These are phyloP conservation scores for Oreonectes daqikongensis DNA, from an alignment of 2,797 vertebrate species.

Conservation along the genomic window DNA sequence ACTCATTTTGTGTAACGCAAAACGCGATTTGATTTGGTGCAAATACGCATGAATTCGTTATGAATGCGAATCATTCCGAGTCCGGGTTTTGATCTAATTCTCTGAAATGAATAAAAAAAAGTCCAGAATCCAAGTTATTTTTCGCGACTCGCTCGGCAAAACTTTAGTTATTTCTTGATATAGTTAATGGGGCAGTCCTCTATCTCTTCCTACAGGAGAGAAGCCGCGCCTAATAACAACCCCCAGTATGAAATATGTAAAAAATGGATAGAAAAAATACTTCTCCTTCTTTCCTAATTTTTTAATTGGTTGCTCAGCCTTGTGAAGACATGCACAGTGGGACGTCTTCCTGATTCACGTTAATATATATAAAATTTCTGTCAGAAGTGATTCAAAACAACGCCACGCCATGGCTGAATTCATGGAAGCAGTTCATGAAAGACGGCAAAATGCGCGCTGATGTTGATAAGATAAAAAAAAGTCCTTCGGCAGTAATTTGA, in stretches of 20 bases:
- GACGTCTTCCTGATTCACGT: slow-evolving; percentile 53
- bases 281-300: slow-evolving; percentile 24
- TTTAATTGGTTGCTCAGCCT: slow-evolving; percentile 46
- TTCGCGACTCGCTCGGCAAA: background rate
- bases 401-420: slow-evolving; percentile 62
- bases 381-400: slow-evolving; percentile 51
- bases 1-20: background rate
- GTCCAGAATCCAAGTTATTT: background rate
- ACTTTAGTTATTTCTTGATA: slow-evolving; percentile 14
- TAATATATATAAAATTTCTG: slow-evolving; percentile 44
- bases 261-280: slow-evolving; percentile 35
- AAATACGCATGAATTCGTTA: background rate
- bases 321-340: slow-evolving; percentile 42
- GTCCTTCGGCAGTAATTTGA: slow-evolving; percentile 46
- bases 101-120: background rate
- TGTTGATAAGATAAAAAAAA: slow-evolving; percentile 66
- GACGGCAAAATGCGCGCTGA: slow-evolving; percentile 60
- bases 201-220: background rate
- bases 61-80: background rate
- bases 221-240: slow-evolving; percentile 39
- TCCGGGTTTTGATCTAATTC: background rate
- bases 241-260: slow-evolving; percentile 20
- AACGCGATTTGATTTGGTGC: background rate
- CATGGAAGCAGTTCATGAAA: slow-evolving; percentile 65
- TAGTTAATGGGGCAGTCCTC: slow-evolving; percentile 28